Evolutionary conservation across 2,797 vertebrate species (phyloP), one percentile per base, ranked within the genome.

Genomic region (Aulostomus chinensis): DNA sequence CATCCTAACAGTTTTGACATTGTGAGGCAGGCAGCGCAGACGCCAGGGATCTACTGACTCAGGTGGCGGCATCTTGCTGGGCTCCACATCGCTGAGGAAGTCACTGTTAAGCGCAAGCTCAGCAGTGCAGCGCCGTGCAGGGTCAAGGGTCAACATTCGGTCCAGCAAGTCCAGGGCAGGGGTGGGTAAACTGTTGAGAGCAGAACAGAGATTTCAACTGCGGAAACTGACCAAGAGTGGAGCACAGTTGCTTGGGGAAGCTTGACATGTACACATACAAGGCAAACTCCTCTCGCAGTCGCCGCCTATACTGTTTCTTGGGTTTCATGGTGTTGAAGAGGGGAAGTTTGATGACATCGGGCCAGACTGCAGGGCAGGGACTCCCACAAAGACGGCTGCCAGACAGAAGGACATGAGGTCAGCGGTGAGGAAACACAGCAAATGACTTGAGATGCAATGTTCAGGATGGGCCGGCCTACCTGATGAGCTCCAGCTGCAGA

Each of bases 311-410:
- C 83, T 98, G 97, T 78, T 99, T 99, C 90, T 98, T 99, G 50
- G 97, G 96, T 74, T 98, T 98, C 96, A 99, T 98, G 49, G 96
- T 96, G 88, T 98, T 98, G 90, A 99, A 99, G 62, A 98, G 96
- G 17, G 97, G 95, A 46, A 99, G 89, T 80, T 97, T 98, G 66
- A 99, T 99, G 73, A 99, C 96, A 32, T 99, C 97, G 0, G 97
- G 97, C 97, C 97, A 99, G 29, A 86, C 96, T 0, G 95, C 97
- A 36, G 97, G 97, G 81, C 95, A 98, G 34, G 97, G 97, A 71
- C 93, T 98, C 32, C 97, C 97, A 57, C 97, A 99, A 60, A 99
- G 92, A 46, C 97, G 97, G 73, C 97, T 99, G 68, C 13, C 33
- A 42, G 20, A 26, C 14, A 52, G 12, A n/a, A 42, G 14, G 22